Percentiles rank a stretch among this genome's conserved stretches.
Evolutionary conservation across 2,888 invertebrate species (phyloP).

Genomic region (Megalurothrips usitatus): DNA sequence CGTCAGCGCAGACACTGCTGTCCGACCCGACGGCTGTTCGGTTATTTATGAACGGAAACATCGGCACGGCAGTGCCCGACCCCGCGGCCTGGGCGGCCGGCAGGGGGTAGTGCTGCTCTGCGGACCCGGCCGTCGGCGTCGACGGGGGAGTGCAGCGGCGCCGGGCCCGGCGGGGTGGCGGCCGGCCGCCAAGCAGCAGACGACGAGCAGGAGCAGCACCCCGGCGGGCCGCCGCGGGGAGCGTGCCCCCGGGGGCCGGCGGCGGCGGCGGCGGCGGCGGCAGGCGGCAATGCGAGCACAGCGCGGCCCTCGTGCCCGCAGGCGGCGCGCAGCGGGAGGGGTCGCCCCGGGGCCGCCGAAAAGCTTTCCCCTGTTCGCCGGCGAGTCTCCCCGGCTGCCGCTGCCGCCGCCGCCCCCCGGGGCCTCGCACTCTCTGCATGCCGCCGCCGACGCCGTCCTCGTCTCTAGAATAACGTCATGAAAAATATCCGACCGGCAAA

Average conservation of each 20-base stretch:
- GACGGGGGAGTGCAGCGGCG: not conserved
- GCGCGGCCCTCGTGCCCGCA: too few species aligned
- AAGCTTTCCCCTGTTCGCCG: constrained; percentile 13
- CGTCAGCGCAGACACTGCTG: too few species aligned
- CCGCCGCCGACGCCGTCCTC: not conserved
- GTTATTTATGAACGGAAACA: too few species aligned
- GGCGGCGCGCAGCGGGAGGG: too few species aligned
- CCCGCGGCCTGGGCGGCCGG: too few species aligned
- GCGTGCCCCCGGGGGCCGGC: not conserved
- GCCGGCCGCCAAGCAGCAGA: not conserved
- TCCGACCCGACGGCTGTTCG: too few species aligned
- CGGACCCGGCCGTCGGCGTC: too few species aligned
- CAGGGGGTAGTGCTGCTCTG: too few species aligned
- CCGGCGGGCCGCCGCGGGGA: not conserved
- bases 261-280: not conserved
- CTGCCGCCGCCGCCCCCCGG: not conserved
- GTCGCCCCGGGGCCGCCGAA: not conserved
- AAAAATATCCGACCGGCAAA: not conserved
- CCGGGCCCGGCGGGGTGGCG: not conserved
- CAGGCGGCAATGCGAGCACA: not conserved
- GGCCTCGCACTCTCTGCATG: not conserved
- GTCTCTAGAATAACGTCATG: not conserved
- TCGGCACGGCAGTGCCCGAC: too few species aligned
- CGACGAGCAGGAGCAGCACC: not conserved
- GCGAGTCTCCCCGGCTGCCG: too few species aligned